These are phyloP conservation scores for Cynocephalus volans DNA, from an alignment of 2,113 vertebrate species.

Conservation along the genomic window DNA sequence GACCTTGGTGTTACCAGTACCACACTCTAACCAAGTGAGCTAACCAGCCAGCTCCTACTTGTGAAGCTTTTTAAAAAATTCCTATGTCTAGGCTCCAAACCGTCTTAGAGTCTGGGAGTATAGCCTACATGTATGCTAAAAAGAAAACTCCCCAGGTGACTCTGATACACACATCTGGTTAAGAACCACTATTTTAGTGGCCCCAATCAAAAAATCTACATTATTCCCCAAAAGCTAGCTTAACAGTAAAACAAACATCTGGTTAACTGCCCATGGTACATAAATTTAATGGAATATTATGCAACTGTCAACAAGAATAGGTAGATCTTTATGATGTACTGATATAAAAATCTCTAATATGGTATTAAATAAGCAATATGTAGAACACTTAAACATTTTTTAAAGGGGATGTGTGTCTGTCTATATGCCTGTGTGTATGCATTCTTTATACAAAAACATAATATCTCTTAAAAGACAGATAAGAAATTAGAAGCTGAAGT, in stretches of 20 bases:
- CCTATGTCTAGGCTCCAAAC: background rate
- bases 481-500: slow-evolving; percentile 13
- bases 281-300: slow-evolving; percentile 1
- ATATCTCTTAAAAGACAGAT: background rate
- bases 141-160: background rate
- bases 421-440: too few relatives aligned
- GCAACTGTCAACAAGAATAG: background rate
- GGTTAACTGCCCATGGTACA: background rate
- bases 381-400: slow-evolving; percentile 29
- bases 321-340: background rate
- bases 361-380: slow-evolving; percentile 1
- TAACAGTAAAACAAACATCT: slow-evolving; percentile 8
- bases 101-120: background rate
- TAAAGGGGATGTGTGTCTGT: background rate
- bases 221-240: background rate
- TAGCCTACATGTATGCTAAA: background rate
- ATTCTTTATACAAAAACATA: background rate
- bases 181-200: background rate
- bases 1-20: too few relatives aligned
- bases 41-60: background rate
- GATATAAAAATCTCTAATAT: slow-evolving; percentile 24
- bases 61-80: slow-evolving; percentile 5
- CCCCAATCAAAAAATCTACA: background rate
- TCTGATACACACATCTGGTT: background rate
- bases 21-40: too few relatives aligned